Evolutionary conservation across 2,797 vertebrate genomes (phyloP).

Genomic region (Muscicapa striata): DNA sequence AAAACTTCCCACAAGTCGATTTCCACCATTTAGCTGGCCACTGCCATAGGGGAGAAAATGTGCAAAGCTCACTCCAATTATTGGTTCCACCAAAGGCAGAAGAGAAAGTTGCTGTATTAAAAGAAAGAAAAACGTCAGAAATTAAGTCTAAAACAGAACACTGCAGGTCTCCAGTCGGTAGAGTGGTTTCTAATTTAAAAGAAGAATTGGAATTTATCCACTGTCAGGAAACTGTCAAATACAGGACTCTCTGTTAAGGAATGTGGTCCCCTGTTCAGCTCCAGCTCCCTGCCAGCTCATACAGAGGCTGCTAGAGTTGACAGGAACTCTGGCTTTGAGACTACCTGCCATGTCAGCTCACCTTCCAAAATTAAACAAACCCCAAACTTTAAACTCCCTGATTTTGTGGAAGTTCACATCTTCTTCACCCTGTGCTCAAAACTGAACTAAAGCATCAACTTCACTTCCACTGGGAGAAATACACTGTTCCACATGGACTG

Average conservation of each 20-base stretch:
- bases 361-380: background rate
- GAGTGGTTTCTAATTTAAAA: background rate
- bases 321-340: background rate
- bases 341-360: background rate
- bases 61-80: constrained; percentile 96
- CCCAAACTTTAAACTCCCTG: background rate
- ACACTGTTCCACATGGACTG: background rate
- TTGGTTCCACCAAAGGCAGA: constrained; percentile 96
- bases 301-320: background rate
- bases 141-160: background rate
- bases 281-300: background rate
- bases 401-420: background rate
- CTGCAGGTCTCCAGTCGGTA: background rate
- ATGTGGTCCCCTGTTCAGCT: background rate
- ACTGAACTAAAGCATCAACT: background rate
- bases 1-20: constrained; percentile 92
- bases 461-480: background rate
- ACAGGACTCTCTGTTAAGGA: background rate
- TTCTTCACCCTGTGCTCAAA: background rate
- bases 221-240: background rate
- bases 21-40: constrained; percentile 91
- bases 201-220: background rate
- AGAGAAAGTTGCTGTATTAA: constrained; percentile 90
- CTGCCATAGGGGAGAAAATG: constrained; percentile 97
- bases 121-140: constrained; percentile 4